Base-by-base conservation (phyloP, 2,113 vertebrate species). In the Pardalotus punctatus region DNA sequence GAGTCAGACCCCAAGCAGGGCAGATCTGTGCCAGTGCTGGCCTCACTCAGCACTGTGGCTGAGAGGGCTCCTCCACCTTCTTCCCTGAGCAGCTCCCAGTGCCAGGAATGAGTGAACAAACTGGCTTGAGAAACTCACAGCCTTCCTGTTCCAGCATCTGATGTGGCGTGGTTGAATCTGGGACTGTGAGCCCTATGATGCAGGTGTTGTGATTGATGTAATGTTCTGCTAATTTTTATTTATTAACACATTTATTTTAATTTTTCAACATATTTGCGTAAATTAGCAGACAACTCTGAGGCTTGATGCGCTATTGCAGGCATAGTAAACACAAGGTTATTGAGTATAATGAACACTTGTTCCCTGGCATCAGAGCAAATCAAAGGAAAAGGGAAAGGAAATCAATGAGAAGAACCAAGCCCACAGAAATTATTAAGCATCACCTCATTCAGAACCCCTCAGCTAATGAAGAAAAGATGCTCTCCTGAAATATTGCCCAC, bases 1-100 rank as follows among this genome's bases (percentile, higher is more conserved):
- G 69, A 91, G 38, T 66, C 36, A 84, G 35, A 8, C 23, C 54
- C 8, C 12, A 38, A 42, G 60, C 64, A 51, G 42, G 47, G 77
- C 56, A 83, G 60, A 10, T 57, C 77, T 33, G 60, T 93, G 83
- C 67, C 86, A 77, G 48, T 9, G 27, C 57, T 82, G 71, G 51
- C 45, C n/a, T 86, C 0, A 0, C 48, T 71, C 78, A 50, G 47
- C 9, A 0, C 38, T 54, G 22, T 6, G 56, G 65, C 51, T 4
- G 1, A 42, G 35, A 9, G 21, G 7, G 10, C n/a, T 93, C 48
- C 35, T 93, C 81, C 25, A 43, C 11, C 27, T 42, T 58, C 50
- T n/a, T 76, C 57, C 81, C 84, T 47, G 65, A 50, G 77, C 80
- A 81, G 38, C 65, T 78, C 22, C 64, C 27, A 38, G 5, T 36